Conservation (phyloP, 2,797 vertebrate species). For the Amazona finschi region DNA sequence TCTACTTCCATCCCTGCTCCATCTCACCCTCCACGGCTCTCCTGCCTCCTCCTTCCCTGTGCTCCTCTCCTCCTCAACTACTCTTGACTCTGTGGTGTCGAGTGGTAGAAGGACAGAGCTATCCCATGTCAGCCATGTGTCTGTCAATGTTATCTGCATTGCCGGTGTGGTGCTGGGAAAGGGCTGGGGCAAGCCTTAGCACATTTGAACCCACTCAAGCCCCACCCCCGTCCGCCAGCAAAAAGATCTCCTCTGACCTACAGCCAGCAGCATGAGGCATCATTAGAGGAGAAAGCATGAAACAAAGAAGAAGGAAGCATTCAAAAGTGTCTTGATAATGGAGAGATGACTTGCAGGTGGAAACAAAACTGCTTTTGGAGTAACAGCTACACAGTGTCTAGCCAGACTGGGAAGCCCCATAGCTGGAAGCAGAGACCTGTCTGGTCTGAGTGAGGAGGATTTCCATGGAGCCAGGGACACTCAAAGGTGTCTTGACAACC, state of each 20-base stretch:
- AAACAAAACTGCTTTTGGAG: background rate
- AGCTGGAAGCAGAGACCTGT: background rate
- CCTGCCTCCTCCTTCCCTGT: background rate
- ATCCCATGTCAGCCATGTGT: background rate
- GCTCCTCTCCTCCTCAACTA: background rate
- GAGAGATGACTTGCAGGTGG: background rate
- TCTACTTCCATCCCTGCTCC: background rate
- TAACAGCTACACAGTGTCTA: background rate
- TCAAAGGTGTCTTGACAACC: constrained; percentile 13
- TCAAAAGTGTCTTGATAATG: background rate
- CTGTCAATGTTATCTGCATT: background rate
- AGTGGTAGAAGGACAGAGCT: background rate
- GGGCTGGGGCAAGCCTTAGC: background rate
- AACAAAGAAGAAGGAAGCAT: background rate
- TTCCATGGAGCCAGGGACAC: background rate
- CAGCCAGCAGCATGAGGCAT: background rate
- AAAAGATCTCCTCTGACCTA: background rate
- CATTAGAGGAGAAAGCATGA: background rate
- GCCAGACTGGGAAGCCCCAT: background rate
- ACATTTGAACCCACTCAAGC: background rate
- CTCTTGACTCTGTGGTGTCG: background rate
- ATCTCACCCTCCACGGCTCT: rapidly evolving
- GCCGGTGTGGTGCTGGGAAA: background rate
- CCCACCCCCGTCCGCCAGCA: background rate
- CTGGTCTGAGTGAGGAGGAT: background rate